phyloP scores from a whole-genome alignment of 1,140 invertebrate genomes.

The Drosophila hydei region DNA sequence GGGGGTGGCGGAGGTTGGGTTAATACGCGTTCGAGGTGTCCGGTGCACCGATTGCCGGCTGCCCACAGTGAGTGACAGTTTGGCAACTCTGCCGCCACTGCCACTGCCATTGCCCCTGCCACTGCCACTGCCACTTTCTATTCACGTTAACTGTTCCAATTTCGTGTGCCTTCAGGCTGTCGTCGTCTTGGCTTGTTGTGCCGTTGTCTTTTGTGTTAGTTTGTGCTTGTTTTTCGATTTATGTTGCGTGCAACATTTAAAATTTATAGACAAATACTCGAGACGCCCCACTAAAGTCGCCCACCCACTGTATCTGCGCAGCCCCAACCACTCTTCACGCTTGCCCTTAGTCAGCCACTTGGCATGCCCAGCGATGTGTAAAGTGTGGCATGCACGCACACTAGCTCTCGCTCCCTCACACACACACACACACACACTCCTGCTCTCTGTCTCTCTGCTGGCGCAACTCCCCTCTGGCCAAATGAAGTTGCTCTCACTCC shows the following conservation, averaged over 20 bases:
- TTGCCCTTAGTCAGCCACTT: conserved; percentile 40
- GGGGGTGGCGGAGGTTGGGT: not conserved
- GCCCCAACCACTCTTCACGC: not conserved
- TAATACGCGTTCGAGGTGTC: conserved; percentile 24
- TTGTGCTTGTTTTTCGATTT: conserved; percentile 51
- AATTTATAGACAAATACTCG: conserved; percentile 54
- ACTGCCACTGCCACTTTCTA: not conserved
- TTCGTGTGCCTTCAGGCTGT: not conserved
- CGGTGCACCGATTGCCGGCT: not conserved
- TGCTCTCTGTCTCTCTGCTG: not conserved
- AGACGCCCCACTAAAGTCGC: not conserved
- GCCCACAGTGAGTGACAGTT: conserved; percentile 6
- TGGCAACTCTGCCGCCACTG: no score
- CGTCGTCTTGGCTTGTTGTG: not conserved
- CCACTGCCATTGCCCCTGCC: no score
- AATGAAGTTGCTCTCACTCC: conserved; percentile 46
- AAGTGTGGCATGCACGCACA: conserved; percentile 48
- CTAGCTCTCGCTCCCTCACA: not conserved
- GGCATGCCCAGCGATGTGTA: conserved; percentile 54
- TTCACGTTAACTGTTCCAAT: not conserved
- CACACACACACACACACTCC: conserved; percentile 14
- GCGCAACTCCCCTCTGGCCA: conserved; percentile 6
- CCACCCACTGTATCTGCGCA: not conserved
- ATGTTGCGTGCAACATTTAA: conserved; percentile 59
- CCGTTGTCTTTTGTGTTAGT: conserved; percentile 31